Evolutionary conservation across 1,140 invertebrate genomes (phyloP), one percentile per base, ranked within the genome.

Genomic region (Drosophila ercepeae): DNA sequence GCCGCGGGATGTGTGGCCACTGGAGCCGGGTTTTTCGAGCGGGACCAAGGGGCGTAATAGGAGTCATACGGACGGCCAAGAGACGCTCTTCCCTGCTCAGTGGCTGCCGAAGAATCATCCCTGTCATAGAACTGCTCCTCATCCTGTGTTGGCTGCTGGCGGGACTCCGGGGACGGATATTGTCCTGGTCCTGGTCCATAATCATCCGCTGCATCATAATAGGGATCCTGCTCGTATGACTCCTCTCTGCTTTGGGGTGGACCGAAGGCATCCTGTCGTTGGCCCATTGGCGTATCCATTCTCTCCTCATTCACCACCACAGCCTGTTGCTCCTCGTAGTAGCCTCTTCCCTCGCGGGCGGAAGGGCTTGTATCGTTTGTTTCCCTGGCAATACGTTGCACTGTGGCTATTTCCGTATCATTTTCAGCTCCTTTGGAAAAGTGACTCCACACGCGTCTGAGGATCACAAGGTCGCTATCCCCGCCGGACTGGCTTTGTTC

Each of bases 311-410:
- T 78, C 11, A 88, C 82, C n/a, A 88, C 77, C 19, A 88, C 83
- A 14, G 82, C 78, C 5, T 54, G 53, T 34, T 88, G 82, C 39
- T 88, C 82, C 58, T 88, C 82, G 21, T 88, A 88, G 36, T 68
- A 88, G 27, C 58, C 61, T 8, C 69, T 81, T 9, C 60, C 48
- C 11, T 59, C 45, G 7, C 39, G 48, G 23, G 1, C 25, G 1
- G 21, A 11, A 23, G 32, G 21, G 18, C 65, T 86, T 9, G 18
- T 46, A 49, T 82, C 88, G 7, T 13, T 49, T 1, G 55, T 59
- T 21, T 89, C 61, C 39, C 82, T 52, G 1, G 74, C 70, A 9
- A 82, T 78, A 7, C 82, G 82, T 14, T 82, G 70, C 32, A 88
- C 82, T 6, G 74, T 82, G 19, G 82, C 77, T 0, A 58, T 49